A percentile compares a stretch with the other conserved stretches of the same genome.
These are phyloP conservation scores for Oceanodroma leucorhoa DNA, from an alignment of 2,797 vertebrate genomes.

Conservation along the genomic window DNA sequence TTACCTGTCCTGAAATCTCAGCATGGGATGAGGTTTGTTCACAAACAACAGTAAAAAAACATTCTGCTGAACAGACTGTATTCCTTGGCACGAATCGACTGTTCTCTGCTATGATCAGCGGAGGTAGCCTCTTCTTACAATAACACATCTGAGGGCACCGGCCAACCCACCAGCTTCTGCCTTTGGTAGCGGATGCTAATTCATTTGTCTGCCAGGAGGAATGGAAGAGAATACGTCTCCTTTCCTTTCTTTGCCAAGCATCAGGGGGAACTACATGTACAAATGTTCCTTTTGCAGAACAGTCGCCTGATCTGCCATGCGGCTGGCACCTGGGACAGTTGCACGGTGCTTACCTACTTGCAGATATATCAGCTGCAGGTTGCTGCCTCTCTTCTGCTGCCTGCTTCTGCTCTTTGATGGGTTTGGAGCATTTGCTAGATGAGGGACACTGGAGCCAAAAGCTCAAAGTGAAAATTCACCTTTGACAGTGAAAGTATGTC, in stretches of 20 bases:
- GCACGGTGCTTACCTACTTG: background rate
- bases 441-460: background rate
- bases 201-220: background rate
- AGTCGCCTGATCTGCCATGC: fast-evolving
- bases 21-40: background rate
- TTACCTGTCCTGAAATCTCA: background rate
- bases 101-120: background rate
- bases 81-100: background rate
- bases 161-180: background rate
- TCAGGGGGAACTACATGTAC: background rate
- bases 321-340: background rate
- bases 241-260: background rate
- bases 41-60: background rate
- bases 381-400: background rate
- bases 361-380: background rate
- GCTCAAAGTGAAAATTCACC: background rate
- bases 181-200: fast-evolving
- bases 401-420: background rate
- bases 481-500: background rate
- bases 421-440: background rate
- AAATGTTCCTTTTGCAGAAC: background rate
- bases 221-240: background rate
- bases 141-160: background rate
- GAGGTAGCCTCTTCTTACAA: background rate
- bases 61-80: background rate